Evolutionary conservation across 2,888 invertebrate genomes (phyloP), one percentile per base, ranked within the genome.

Genomic region (Drosophila limbata): DNA sequence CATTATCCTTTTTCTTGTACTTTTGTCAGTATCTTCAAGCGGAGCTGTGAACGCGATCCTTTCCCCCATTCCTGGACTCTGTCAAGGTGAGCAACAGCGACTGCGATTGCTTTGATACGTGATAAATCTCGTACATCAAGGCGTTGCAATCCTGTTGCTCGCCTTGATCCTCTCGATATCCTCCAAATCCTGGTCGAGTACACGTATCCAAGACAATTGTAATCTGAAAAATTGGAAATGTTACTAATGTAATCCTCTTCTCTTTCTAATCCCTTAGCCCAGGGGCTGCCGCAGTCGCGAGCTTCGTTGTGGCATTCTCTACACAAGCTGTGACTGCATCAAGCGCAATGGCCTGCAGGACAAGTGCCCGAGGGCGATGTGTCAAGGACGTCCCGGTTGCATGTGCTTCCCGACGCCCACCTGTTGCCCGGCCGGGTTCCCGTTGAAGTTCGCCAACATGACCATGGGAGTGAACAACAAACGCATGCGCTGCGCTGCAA

Each of bases 281-380:
- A 74, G 81, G 56, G 81, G 81, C 57, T 93, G 94, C 39, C 93
- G 93, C 77, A 94, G 94, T 35, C 92, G 94, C 8, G 95, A 95
- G 86, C 84, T 95, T 42, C 92, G 93, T 4, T 93, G 91, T 39
- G 92, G 94, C 39, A 92, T 93, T 59, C 92, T 95, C 73, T 93
- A 94, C 69, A 92, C 93, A 11, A 94, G 94, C 39, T 95, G 95
- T 77, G 93, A 94, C 45, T 95, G 95, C 84, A 93, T 94, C 69
- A 94, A 93, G 82, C 92, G 93, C 10, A 94, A 95, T 77, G 95
- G 95, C 6, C 91, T 95, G 21, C 95, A 95, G 85, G 94, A 94
- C 62, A 93, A 94, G 69, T 95, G 95, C 81, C 94, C 93, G 1
- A 91, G 94, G 57, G 92, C 93, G 1, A 91, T 92, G 33, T 94